These are phyloP conservation scores for Drosophila mayri DNA, from an alignment of 1,140 invertebrate species.

Conservation along the genomic window DNA sequence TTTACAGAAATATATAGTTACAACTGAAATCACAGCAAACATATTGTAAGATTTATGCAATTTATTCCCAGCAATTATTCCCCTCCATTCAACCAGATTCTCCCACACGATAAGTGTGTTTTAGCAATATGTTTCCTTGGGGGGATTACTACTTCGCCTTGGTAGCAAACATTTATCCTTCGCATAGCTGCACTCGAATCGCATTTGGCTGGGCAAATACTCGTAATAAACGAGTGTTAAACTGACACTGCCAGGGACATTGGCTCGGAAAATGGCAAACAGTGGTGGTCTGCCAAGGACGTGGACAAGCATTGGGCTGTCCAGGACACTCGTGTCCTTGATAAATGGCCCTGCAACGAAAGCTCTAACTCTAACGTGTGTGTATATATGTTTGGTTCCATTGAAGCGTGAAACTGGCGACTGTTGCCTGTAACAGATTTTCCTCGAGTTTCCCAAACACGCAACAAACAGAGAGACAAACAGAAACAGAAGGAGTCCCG, in stretches of 20 bases:
- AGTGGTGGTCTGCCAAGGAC: conserved; percentile 62
- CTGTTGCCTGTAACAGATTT: conserved; percentile 79
- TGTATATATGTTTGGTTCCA: conserved; percentile 41
- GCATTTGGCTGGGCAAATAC: conserved; percentile 61
- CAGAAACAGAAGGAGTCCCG: conserved; percentile 23
- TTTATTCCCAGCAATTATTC: not conserved
- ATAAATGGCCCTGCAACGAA: conserved; percentile 63
- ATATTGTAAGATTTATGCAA: not conserved
- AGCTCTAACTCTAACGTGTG: conserved; percentile 12
- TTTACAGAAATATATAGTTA: not conserved
- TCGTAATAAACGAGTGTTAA: conserved; percentile 72
- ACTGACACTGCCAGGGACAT: conserved; percentile 64
- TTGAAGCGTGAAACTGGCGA: conserved; percentile 69
- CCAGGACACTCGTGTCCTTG: conserved; percentile 73
- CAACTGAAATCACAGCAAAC: not conserved
- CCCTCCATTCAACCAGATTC: conserved; percentile 1
- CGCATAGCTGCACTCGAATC: conserved; percentile 44
- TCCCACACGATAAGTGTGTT: conserved; percentile 1
- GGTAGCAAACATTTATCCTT: conserved; percentile 20
- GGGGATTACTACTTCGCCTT: not conserved
- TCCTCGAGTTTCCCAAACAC: conserved; percentile 20
- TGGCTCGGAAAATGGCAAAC: conserved; percentile 48
- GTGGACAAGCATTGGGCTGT: conserved; percentile 65
- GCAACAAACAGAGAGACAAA: conserved; percentile 43
- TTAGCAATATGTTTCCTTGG: conserved; percentile 2